Base-by-base conservation (phyloP, 2,888 invertebrate genomes). In the Caenorhabditis angaria region DNA sequence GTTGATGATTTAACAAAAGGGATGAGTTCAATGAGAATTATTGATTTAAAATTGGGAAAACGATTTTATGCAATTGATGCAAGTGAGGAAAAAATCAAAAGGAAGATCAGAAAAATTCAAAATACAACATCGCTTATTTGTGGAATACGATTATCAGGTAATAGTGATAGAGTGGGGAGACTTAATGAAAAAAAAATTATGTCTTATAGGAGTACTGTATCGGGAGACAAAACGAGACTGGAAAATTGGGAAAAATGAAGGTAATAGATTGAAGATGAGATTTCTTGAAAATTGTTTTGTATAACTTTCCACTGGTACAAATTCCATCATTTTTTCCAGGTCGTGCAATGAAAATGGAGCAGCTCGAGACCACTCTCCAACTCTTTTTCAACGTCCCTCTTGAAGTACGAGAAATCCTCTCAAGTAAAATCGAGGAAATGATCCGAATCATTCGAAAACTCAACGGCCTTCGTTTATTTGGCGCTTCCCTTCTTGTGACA, bases 391-490 rank as follows among this genome's bases (percentile, higher is more conserved):
- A 60, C 10, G n/a, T 69, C 2, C 10, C 56, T 0, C 0, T 20
- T 2, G 8, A 5, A 2, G 54, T 64, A 20, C 63, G 56, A 22
- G 1, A n/a, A 5, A 2, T 12, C 0, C 24, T 53, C 0, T 12
- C 47, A 5, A 0, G 22, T 1, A 56, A 69, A 20, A 27, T 69
- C 0, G 0, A n/a, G 27, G 54, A 60, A 12, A 64, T 69, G 41
- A 64, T 53, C 24, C 12, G 22, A 0, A 50, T 41, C 2, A 1
- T 69, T 8, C 47, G 55, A 24, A 10, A 32, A 4, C 8, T 2
- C n/a, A 20, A 48, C 6, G 10, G 24, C 18, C 48, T 50, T 2
- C 63, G 69, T 25, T 64, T 64, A 25, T 69, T 69, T 32, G 69
- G 69, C n/a, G 41, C 60, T 24, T 64, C 64, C 0, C 25, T 69